phyloP scores from a whole-genome alignment of 2,888 invertebrate species.

The Folsomia manolachei region DNA sequence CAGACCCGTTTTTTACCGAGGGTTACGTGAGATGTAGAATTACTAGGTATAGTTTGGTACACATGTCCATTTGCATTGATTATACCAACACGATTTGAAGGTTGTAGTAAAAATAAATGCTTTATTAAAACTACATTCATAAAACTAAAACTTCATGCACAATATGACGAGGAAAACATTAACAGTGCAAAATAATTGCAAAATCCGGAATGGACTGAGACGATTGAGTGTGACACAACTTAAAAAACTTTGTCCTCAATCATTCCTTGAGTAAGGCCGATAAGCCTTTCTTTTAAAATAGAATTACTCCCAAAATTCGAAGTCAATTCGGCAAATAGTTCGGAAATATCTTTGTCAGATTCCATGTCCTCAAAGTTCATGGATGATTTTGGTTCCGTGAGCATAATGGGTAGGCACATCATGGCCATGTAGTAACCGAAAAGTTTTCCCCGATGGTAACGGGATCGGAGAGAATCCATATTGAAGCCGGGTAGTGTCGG shows the following conservation, averaged over 20 bases:
- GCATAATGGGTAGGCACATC: conserved; percentile 22
- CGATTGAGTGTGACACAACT: too few species aligned
- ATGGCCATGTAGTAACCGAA: conserved; percentile 23
- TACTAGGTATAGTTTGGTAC: too few species aligned
- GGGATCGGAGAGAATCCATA: conserved; percentile 11
- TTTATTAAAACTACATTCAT: too few species aligned
- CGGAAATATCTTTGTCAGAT: not conserved
- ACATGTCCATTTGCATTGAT: too few species aligned
- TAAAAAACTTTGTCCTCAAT: conserved; percentile 27
- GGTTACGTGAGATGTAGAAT: too few species aligned
- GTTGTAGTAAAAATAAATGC: too few species aligned
- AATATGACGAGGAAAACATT: too few species aligned
- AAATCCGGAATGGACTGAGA: too few species aligned
- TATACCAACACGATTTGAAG: too few species aligned
- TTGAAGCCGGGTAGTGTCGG: conserved; percentile 27
- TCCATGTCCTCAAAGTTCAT: conserved; percentile 17
- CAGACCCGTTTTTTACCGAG: too few species aligned
- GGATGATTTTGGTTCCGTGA: conserved; percentile 18
- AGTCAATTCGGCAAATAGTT: conserved; percentile 5
- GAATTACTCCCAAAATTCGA: not conserved
- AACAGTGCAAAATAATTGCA: too few species aligned
- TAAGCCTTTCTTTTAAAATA: conserved; percentile 14
- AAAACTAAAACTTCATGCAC: too few species aligned
- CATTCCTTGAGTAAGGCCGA: conserved; percentile 24
- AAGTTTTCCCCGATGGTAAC: conserved; percentile 27